These are phyloP conservation scores for Acanthoscelides obtectus DNA, from an alignment of 2,888 invertebrate genomes.

Conservation along the genomic window DNA sequence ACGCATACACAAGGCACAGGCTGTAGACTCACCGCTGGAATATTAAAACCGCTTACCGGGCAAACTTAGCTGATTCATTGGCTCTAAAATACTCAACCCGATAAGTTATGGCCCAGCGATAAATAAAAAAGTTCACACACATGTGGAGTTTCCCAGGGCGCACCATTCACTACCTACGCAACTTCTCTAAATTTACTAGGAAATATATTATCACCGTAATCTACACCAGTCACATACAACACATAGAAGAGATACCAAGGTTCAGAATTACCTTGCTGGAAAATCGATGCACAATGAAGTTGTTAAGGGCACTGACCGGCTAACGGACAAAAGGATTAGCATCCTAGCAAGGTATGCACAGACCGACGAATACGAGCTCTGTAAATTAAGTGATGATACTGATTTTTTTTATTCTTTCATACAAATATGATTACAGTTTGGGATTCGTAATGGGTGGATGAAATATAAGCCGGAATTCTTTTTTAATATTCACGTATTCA, in stretches of 20 bases:
- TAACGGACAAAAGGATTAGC: no score
- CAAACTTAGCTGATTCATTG: slow-evolving; percentile 26
- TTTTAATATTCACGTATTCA: no score
- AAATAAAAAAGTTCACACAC: slow-evolving; percentile 31
- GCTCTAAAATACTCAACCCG: slow-evolving; percentile 27
- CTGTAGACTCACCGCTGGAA: neutral
- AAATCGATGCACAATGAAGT: neutral
- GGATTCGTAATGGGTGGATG: no score
- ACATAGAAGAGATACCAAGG: neutral
- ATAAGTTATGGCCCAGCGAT: slow-evolving; percentile 28
- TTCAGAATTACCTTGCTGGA: neutral
- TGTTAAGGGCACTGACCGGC: no score
- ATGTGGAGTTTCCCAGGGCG: slow-evolving; percentile 27
- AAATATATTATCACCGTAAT: neutral
- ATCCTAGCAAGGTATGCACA: no score
- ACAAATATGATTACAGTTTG: no score
- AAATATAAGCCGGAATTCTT: no score
- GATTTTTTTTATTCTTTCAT: no score
- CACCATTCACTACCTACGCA: slow-evolving; percentile 16
- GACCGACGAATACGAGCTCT: no score
- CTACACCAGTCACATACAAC: neutral
- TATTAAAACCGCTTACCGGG: slow-evolving; percentile 9
- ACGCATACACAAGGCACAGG: neutral
- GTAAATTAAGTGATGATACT: no score
- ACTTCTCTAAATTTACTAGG: slow-evolving; percentile 21